Conservation (phyloP, 1,140 invertebrate genomes). For the Heliconius congener region DNA sequence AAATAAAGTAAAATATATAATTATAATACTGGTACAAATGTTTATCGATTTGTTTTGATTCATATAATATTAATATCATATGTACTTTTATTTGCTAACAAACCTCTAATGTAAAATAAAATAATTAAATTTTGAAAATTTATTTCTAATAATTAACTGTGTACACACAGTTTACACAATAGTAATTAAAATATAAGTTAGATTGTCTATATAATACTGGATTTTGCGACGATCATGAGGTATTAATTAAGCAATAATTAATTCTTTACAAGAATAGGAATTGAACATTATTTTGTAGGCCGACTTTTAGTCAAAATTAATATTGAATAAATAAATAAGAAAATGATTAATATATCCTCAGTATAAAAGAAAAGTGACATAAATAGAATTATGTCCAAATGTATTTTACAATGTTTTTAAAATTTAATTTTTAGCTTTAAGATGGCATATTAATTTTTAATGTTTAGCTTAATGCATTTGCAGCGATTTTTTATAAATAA, state of each 20-base stretch:
- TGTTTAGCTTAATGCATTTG: too few relatives aligned
- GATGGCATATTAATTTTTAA: too few relatives aligned
- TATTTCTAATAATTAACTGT: too few relatives aligned
- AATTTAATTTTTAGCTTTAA: too few relatives aligned
- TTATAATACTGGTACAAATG: neutral
- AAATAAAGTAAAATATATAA: neutral
- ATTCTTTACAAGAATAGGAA: slow-evolving; percentile 15
- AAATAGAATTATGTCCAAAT: too few relatives aligned
- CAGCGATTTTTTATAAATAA: too few relatives aligned
- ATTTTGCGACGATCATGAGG: slow-evolving; percentile 21
- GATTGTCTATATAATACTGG: slow-evolving; percentile 20
- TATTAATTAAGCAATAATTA: slow-evolving; percentile 29
- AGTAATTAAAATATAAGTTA: slow-evolving; percentile 1
- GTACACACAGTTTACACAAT: neutral
- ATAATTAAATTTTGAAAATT: neutral
- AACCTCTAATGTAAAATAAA: neutral
- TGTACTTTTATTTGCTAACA: too few relatives aligned
- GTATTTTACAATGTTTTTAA: too few relatives aligned
- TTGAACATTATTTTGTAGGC: slow-evolving; percentile 9
- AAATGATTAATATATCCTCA: neutral
- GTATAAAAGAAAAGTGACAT: too few relatives aligned
- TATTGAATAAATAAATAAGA: neutral
- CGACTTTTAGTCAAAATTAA: slow-evolving; percentile 18
- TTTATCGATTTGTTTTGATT: neutral
- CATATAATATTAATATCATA: neutral